Evolutionary conservation across 2,888 invertebrate genomes (phyloP).

Genomic region (Mesorhabditis belari): DNA sequence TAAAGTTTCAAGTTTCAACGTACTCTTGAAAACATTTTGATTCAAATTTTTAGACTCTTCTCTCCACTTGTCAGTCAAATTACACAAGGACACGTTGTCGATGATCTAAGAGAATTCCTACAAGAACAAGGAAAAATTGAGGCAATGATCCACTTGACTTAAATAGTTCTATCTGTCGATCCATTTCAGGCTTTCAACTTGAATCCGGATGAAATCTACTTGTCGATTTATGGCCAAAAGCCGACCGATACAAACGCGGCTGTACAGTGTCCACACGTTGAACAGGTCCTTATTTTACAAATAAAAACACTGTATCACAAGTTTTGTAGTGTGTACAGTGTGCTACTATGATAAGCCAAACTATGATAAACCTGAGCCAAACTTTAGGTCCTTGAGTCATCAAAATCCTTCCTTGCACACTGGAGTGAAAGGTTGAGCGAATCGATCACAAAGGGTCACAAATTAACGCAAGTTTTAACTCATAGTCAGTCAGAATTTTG

Average conservation of each 20-base stretch:
- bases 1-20: background rate
- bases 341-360: too few relatives aligned
- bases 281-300: background rate
- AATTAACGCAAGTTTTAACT: constrained; percentile 17
- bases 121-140: background rate
- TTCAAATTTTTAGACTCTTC: background rate
- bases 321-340: too few relatives aligned
- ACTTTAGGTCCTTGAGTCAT: constrained; percentile 23
- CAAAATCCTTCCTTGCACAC: constrained; percentile 31
- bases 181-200: constrained; percentile 22
- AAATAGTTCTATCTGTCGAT: background rate
- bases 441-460: constrained; percentile 19
- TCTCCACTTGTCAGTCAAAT: background rate
- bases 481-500: background rate
- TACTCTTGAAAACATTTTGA: background rate
- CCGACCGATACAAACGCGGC: constrained; percentile 7
- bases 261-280: background rate
- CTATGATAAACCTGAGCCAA: too few relatives aligned
- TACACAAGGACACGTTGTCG: background rate
- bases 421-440: constrained; percentile 33
- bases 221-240: background rate
- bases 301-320: too few relatives aligned
- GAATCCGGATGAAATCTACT: constrained; percentile 18
- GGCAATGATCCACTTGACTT: background rate
- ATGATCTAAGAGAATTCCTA: background rate